Evolutionary conservation across 1,140 invertebrate genomes (phyloP).

Genomic region (Mycetomoellerius zeteki): DNA sequence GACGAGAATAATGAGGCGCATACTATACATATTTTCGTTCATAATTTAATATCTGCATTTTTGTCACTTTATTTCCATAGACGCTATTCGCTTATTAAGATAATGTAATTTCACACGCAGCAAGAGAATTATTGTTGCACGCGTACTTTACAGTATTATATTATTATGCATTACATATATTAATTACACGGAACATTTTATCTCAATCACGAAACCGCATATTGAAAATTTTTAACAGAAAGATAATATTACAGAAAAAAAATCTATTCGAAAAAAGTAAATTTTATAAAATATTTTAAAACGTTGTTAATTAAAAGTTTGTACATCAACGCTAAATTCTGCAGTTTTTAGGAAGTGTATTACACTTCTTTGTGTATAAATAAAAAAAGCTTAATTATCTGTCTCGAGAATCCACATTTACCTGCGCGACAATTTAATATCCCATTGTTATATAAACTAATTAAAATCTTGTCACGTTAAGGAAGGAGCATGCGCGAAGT

Average conservation of each 20-base stretch:
- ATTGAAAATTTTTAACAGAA: not conserved
- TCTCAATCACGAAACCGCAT: not conserved
- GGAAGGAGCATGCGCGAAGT: conserved; percentile 54
- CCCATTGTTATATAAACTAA: conserved; percentile 61
- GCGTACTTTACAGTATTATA: not conserved
- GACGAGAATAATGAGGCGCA: conserved; percentile 35
- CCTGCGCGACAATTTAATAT: conserved; percentile 54
- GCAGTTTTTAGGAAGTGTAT: conserved; percentile 2
- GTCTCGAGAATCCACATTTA: conserved; percentile 52
- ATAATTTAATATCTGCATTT: conserved; percentile 58
- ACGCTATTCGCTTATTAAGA: conserved; percentile 40
- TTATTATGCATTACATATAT: conserved; percentile 25
- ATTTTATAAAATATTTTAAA: conserved; percentile 18
- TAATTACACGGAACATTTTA: conserved; percentile 14
- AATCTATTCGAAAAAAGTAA: not conserved
- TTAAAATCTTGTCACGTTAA: conserved; percentile 63
- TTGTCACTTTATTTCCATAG: conserved; percentile 31
- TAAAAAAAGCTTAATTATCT: conserved; percentile 56
- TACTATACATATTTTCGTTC: conserved; percentile 41
- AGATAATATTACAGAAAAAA: not conserved
- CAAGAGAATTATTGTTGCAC: not conserved
- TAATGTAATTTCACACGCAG: conserved; percentile 26
- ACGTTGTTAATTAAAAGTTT: conserved; percentile 44
- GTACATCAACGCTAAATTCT: not conserved
- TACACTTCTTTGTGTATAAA: conserved; percentile 17